A percentile compares a stretch with the other conserved stretches of the same genome.
phyloP scores from a whole-genome alignment of 2,113 vertebrate species.

The Crotalus tigris region DNA sequence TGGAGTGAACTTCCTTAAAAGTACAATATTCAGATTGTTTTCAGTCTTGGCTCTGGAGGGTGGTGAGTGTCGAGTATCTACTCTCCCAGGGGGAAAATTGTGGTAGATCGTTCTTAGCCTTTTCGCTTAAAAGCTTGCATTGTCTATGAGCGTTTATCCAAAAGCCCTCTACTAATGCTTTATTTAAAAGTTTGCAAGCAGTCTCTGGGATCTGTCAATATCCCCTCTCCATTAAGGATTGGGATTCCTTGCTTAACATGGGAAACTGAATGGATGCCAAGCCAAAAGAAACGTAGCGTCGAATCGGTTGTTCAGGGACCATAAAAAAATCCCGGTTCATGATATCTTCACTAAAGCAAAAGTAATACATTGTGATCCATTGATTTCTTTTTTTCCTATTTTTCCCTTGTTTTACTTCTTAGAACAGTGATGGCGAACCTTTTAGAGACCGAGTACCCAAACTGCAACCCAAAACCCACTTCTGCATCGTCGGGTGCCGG shows the following conservation, averaged over 20 bases:
- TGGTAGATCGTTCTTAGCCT: background rate
- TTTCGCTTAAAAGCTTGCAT: background rate
- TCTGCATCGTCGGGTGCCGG: no score
- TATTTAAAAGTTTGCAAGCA: background rate
- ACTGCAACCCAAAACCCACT: no score
- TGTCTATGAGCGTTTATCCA: background rate
- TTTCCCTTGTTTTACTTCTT: background rate
- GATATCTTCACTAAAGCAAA: background rate
- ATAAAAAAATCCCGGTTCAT: background rate
- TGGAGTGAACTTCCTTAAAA: background rate
- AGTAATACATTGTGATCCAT: fast-evolving
- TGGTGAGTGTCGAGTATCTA: background rate
- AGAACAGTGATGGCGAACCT: no score
- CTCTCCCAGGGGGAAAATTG: background rate
- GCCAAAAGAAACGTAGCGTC: background rate
- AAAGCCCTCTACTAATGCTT: background rate
- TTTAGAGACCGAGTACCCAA: no score
- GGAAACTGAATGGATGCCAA: background rate
- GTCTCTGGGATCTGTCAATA: background rate
- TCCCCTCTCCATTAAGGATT: background rate
- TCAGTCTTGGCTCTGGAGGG: background rate
- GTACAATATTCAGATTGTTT: background rate
- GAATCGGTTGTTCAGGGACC: background rate
- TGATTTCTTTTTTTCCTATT: no score
- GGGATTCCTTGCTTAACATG: background rate